Evolutionary conservation across 2,888 invertebrate species (phyloP).

Genomic region (Eilema griseolum): DNA sequence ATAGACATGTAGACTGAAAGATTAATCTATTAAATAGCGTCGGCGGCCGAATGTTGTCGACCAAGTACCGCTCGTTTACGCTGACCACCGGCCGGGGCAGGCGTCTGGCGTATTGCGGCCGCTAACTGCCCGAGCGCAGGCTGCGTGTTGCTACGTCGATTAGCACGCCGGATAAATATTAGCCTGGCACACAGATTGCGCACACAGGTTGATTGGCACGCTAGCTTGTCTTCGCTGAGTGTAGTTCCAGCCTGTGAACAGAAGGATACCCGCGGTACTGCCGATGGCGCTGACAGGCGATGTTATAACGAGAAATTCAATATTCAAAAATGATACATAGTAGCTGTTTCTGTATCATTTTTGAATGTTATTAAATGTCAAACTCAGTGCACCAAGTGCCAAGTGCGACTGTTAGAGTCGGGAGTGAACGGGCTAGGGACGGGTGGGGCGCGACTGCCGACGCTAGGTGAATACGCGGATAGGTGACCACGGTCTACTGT

Average conservation of each 20-base stretch:
- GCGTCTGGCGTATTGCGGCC: background rate
- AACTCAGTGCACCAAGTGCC: no score
- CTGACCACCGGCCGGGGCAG: background rate
- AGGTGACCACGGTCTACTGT: no score
- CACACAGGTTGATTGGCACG: background rate
- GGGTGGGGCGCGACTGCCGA: no score
- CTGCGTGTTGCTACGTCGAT: background rate
- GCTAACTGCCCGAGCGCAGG: background rate
- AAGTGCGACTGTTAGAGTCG: no score
- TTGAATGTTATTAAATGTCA: no score
- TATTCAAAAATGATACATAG: no score
- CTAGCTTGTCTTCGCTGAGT: background rate
- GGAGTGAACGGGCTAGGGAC: no score
- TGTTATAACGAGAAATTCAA: no score
- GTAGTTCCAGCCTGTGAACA: background rate
- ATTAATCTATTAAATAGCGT: background rate
- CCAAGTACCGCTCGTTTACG: background rate
- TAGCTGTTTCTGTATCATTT: no score
- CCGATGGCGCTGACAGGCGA: no score
- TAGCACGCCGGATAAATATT: background rate
- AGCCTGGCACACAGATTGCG: background rate
- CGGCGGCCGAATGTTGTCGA: background rate
- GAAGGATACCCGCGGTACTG: background rate
- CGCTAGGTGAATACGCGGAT: no score
- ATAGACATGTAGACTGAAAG: slow-evolving; percentile 1